Conservation (phyloP, 37 sponge, comb jelly and placozoan species). For the Halisarca cf. caerulea region DNA sequence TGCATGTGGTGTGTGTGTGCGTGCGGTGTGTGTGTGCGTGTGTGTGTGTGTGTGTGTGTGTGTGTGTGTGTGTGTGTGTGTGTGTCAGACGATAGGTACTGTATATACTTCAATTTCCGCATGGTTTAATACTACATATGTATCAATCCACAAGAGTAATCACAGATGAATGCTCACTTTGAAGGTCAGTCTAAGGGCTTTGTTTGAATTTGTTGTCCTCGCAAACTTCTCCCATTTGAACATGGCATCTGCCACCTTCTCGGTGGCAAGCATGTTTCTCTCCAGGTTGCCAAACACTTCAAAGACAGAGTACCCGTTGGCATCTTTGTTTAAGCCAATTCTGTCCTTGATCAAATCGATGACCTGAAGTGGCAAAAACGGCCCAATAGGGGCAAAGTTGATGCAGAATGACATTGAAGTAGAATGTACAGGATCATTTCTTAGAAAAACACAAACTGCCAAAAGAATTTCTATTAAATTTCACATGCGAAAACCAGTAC, state of each 20-base stretch:
- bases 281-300: constrained; percentile 93
- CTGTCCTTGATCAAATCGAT: constrained; percentile 87
- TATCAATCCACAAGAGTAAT: neutral
- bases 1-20: too few species aligned
- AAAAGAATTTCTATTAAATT: too few species aligned
- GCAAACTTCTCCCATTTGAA: constrained; percentile 98
- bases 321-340: constrained; percentile 69
- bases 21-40: neutral
- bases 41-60: too few species aligned
- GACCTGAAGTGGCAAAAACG: too few species aligned
- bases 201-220: constrained; percentile 75
- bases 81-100: too few species aligned
- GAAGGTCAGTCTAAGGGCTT: constrained; percentile 86
- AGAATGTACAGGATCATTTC: neutral
- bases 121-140: too few species aligned
- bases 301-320: constrained; percentile 86
- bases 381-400: too few species aligned
- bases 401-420: too few species aligned
- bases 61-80: too few species aligned
- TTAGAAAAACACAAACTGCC: too few species aligned
- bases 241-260: constrained; percentile 97
- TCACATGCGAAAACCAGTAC: too few species aligned
- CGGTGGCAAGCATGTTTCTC: constrained; percentile 89
- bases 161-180: constrained; percentile 56
- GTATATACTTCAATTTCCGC: too few species aligned